Base-by-base conservation (phyloP, 2,888 invertebrate species). In the Drosophila anomelani region DNA sequence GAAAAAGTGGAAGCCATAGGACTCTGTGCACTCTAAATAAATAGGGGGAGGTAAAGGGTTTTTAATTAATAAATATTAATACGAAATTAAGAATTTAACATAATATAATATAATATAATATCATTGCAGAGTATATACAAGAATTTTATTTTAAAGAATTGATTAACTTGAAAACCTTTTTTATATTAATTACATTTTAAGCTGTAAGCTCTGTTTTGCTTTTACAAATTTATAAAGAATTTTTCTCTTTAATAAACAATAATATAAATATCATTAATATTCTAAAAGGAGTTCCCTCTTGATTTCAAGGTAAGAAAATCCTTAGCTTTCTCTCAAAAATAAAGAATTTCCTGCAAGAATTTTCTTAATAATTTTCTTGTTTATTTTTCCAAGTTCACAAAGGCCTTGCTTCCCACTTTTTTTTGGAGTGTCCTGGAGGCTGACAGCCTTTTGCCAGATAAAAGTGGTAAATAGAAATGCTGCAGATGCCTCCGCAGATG, bases 1-100 rank as follows among this genome's bases (percentile, higher is more conserved):
- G 70, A 76, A 76, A 75, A 75, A 76, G 47, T 73, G 60, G 75
- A 58, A 61, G 60, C 75, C 70, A 54, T 51, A 29, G 53, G 44
- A 59, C 20, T 67, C 41, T 7, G 6, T 41, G 36, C 64, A 66
- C 64, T 66, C 12, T 1, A 17, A 57, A 38, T 57, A 62, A 62
- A 29, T 15, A 32, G n/a, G 1, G 2, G 1, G 0, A 12, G 0
- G 4, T 20, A 3, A 20, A 3, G 26, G n/a, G 7, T 20, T n/a
- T 34, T 32, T 17, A 32, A n/a, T 12, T n/a, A 1, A 0, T 13
- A 38, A 13, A n/a, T 13, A 36, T 23, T 13, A 44, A 8, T 4
- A 43, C 0, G 8, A 17, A 17, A 34, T 34, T 8, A 1, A 1
- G 17, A 0, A 32, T 12, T 13, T 17, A 3, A 20, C 9, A 3